A percentile compares a stretch with the other conserved stretches of the same genome.
Evolutionary conservation across 2,797 vertebrate species (phyloP).

Genomic region (Hirundo rustica): DNA sequence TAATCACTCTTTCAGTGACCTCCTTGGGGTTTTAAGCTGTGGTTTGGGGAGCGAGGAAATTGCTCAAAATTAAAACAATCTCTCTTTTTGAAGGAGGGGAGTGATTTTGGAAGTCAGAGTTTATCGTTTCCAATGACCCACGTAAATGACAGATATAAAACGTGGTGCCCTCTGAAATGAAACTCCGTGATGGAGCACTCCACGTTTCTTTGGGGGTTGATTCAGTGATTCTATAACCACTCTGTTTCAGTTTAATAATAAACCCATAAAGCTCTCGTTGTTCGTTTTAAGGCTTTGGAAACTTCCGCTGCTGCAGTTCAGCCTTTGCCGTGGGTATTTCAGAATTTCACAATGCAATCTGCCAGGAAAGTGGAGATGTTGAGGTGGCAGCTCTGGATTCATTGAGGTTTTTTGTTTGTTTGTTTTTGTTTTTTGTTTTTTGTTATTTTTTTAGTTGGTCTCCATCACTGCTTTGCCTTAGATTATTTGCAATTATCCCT

Average conservation of each 20-base stretch:
- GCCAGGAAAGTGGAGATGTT: neutral
- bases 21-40: neutral
- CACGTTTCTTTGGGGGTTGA: neutral
- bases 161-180: constrained; percentile 15
- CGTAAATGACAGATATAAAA: constrained; percentile 18
- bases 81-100: constrained; percentile 31
- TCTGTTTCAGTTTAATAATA: neutral
- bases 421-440: no score
- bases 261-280: neutral
- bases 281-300: constrained; percentile 4
- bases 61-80: constrained; percentile 48
- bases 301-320: neutral
- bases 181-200: neutral
- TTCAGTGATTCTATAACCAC: constrained; percentile 27
- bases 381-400: neutral
- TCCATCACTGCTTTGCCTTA: neutral
- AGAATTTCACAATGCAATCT: neutral
- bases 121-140: neutral
- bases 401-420: no score
- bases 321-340: neutral
- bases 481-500: neutral
- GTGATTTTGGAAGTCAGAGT: constrained; percentile 24
- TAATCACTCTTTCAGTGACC: neutral
- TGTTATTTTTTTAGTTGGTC: neutral
- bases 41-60: neutral